Evolutionary conservation across 2,888 invertebrate species (phyloP).

Genomic region (Drosophila stalkeri): DNA sequence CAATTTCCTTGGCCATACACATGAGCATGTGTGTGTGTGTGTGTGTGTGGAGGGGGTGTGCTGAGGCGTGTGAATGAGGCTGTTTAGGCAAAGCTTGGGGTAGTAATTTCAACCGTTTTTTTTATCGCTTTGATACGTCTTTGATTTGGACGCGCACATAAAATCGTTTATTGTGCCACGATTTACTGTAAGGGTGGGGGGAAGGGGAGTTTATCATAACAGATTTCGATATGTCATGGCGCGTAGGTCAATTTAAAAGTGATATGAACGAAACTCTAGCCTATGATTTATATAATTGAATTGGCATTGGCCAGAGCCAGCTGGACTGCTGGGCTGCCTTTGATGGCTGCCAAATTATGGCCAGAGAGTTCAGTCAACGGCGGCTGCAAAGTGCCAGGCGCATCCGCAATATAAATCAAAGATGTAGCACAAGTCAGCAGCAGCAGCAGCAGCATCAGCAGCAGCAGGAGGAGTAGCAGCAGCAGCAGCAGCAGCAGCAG

Average conservation of each 20-base stretch:
- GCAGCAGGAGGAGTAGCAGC: not conserved
- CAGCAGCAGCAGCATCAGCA: not conserved
- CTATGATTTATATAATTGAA: slow-evolving; percentile 32
- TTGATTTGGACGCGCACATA: slow-evolving; percentile 56
- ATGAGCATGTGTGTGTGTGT: not conserved
- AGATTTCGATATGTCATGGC: slow-evolving; percentile 29
- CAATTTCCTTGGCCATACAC: slow-evolving; percentile 57
- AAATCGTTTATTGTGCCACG: slow-evolving; percentile 52
- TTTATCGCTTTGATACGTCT: slow-evolving; percentile 56
- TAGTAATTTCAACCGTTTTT: slow-evolving; percentile 49
- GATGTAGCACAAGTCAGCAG: slow-evolving; percentile 14
- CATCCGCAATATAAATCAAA: slow-evolving; percentile 84
- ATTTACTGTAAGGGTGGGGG: not conserved
- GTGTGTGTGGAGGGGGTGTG: not conserved
- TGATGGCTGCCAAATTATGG: slow-evolving; percentile 49
- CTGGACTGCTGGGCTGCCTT: slow-evolving; percentile 23
- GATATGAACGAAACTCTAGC: slow-evolving; percentile 20
- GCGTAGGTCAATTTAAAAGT: slow-evolving; percentile 58
- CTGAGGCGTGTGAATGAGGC: slow-evolving; percentile 1
- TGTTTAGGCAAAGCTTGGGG: slow-evolving; percentile 15
- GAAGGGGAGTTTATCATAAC: slow-evolving; percentile 42
- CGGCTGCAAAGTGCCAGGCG: slow-evolving; percentile 68
- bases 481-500: not conserved
- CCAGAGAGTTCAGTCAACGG: slow-evolving; percentile 20
- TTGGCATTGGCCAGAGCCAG: slow-evolving; percentile 26